Evolutionary conservation across 2,113 vertebrate genomes (phyloP), one percentile per base, ranked within the genome.

Genomic region (Platichthys flesus): DNA sequence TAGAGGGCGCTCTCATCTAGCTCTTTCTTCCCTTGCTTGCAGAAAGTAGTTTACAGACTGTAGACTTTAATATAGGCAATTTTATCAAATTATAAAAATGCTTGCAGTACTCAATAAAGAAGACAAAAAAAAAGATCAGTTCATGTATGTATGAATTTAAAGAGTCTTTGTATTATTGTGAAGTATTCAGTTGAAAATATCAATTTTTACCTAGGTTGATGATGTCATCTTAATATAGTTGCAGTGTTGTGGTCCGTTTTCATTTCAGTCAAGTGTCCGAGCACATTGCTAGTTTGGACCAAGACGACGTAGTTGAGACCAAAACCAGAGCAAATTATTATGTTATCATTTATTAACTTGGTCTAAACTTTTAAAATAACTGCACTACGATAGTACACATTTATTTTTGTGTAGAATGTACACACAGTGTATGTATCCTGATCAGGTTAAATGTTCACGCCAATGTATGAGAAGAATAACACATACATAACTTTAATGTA

Each of bases 381-480:
- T 67, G 69, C 68, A 79, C 66, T 70, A 70, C 4, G 5, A 49
- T 16, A 16, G 5, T 69, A 3, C 55, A 42, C 40, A 42, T 42
- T 10, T n/a, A 24, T 67, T 74, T 74, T 20, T 47, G 20, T 54
- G 63, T 71, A 55, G 67, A 75, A 60, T 59, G 49, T 74, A 57
- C 20, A 21, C 18, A 31, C 40, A 60, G 21, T 37, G 54, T 15
- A n/a, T n/a, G 0, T 37, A 65, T 7, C 5, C 16, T 51, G 47
- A 18, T 51, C 51, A 20, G 16, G 16, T 20, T 2, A 20, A 20
- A 7, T 2, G 20, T 52, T 52, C 16, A 37, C n/a, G 15, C 10
- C 2, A 3, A 26, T 26, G 23, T 57, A 26, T 24, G 23, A 1
- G 2, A 23, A 14, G 54, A 13, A 3, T 42, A 13, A 42, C 12